A percentile compares a stretch with the other conserved stretches of the same genome.
Evolutionary conservation across 92 coral and sea anemone species (phyloP).

Genomic region (Phymanthus crucifer): DNA sequence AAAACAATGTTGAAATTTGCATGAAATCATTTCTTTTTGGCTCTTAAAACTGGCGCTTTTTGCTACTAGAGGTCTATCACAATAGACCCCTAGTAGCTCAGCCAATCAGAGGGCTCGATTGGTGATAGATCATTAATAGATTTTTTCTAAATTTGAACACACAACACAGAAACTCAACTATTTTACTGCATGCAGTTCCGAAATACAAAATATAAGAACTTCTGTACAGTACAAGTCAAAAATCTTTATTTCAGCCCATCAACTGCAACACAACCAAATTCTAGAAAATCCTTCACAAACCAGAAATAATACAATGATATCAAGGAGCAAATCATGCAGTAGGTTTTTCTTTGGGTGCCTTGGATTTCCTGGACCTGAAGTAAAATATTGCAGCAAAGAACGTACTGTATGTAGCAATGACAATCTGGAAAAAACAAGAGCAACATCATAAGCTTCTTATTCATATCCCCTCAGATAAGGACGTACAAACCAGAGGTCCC

Average conservation of each 20-base stretch:
- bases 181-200: too few species aligned
- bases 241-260: neutral
- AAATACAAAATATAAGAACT: neutral
- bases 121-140: too few species aligned
- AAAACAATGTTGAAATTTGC: too few species aligned
- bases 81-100: too few species aligned
- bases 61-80: too few species aligned
- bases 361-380: constrained; percentile 57
- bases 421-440: constrained; percentile 48
- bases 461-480: neutral
- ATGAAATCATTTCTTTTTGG: too few species aligned
- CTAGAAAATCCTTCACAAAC: constrained; percentile 4
- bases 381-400: constrained; percentile 38
- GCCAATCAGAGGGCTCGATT: too few species aligned
- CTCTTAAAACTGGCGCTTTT: too few species aligned
- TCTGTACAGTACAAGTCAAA: neutral
- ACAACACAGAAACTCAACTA: too few species aligned
- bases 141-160: too few species aligned
- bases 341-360: constrained; percentile 34
- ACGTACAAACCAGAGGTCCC: too few species aligned
- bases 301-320: neutral
- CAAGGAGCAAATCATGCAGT: neutral
- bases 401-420: constrained; percentile 64
- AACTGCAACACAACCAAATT: neutral
- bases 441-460: neutral